Evolutionary conservation across 2,797 vertebrate species (phyloP).

Genomic region (Prunella strophiata): DNA sequence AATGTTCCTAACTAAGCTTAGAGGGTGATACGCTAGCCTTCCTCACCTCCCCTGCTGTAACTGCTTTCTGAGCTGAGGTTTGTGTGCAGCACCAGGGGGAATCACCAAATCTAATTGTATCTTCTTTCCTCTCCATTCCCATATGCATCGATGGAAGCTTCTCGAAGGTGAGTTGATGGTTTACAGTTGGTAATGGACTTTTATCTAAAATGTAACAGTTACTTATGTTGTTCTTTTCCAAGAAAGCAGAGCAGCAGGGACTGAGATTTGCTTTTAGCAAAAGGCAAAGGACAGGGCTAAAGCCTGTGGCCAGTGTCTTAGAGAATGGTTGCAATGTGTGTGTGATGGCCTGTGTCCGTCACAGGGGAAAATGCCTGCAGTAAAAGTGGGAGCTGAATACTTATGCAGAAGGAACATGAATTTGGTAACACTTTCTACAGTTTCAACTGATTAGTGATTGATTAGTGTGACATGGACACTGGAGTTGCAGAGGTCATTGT

Average conservation of each 20-base stretch:
- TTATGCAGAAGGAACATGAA: not conserved
- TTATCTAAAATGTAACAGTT: not conserved
- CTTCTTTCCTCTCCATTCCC: conserved; percentile 1
- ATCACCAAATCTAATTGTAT: not conserved
- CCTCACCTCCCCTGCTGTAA: not conserved
- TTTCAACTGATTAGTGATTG: no score
- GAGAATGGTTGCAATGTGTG: not conserved
- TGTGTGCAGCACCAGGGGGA: not conserved
- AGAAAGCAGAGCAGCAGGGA: not conserved
- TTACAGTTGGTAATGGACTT: not conserved
- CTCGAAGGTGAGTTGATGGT: conserved; percentile 72
- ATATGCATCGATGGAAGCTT: conserved; percentile 2
- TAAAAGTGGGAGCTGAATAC: not conserved
- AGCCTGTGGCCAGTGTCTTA: not conserved
- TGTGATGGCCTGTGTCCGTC: not conserved
- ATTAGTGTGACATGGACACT: not conserved
- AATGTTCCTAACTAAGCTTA: not conserved
- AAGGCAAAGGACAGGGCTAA: not conserved
- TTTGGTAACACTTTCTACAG: not conserved
- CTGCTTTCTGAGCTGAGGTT: not conserved
- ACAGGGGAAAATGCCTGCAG: not conserved
- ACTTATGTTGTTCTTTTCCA: not conserved
- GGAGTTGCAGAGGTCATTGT: not conserved
- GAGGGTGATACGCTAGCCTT: not conserved
- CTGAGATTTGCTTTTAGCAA: not conserved